Conservation (phyloP, 2,113 vertebrate species). For the Nicator chloris region DNA sequence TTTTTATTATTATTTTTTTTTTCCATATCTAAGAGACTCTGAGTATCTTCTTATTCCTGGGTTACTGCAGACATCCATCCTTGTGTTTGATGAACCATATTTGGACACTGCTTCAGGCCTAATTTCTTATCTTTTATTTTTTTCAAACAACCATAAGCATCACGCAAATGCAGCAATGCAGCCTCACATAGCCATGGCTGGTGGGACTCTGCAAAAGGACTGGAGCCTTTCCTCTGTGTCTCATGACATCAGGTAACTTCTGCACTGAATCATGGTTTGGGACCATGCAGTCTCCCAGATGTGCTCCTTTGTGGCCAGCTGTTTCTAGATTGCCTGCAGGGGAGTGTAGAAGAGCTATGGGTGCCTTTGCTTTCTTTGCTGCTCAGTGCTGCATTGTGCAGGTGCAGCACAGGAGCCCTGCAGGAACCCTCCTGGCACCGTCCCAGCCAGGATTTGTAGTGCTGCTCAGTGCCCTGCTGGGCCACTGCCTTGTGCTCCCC, state of each 20-base stretch:
- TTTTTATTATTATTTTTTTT: not conserved
- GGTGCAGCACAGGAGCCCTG: not conserved
- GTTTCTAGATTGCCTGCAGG: not conserved
- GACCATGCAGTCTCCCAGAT: not conserved
- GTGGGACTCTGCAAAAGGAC: not conserved
- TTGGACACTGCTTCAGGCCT: not conserved
- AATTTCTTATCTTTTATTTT: not conserved
- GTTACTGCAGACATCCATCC: not conserved
- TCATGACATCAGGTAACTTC: not conserved
- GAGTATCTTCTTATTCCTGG: not conserved
- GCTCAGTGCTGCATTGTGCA: not conserved
- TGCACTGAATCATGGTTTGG: not conserved
- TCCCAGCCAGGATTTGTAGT: not conserved
- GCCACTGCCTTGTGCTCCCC: no score
- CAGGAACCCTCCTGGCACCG: not conserved
- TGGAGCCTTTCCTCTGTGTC: not conserved
- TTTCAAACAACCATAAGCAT: not conserved
- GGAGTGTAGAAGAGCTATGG: not conserved
- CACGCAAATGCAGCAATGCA: not conserved
- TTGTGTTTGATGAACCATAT: not conserved
- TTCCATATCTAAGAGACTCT: not conserved
- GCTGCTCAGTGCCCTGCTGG: not conserved
- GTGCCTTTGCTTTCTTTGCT: not conserved
- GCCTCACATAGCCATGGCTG: not conserved
- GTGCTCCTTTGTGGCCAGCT: not conserved